Evolutionary conservation across 2,113 vertebrate species (phyloP).

Genomic region (Lepus timidus): DNA sequence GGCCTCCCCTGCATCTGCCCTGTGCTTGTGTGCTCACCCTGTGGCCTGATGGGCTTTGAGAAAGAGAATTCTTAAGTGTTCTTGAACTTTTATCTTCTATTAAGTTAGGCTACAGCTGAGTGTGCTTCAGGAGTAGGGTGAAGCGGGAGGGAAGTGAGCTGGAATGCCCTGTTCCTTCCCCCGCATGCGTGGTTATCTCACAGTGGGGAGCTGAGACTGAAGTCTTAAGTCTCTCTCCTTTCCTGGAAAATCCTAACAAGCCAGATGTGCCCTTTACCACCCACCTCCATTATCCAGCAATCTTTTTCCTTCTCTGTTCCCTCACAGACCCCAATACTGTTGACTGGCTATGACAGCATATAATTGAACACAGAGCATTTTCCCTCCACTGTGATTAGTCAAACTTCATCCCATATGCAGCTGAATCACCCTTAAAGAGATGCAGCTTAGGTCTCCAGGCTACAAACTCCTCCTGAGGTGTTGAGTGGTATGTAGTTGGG

Average conservation of each 20-base stretch:
- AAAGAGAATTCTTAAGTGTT: not conserved
- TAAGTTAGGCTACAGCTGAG: not conserved
- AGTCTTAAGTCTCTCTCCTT: constrained; percentile 59
- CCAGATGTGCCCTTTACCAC: constrained; percentile 77
- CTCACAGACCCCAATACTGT: constrained; percentile 72
- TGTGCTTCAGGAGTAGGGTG: constrained; percentile 26
- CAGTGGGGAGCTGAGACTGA: constrained; percentile 50
- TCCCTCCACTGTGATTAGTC: constrained; percentile 85
- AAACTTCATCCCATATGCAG: constrained; percentile 80
- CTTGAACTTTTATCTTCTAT: not conserved
- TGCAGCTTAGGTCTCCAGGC: constrained; percentile 81
- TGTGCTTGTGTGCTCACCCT: not conserved
- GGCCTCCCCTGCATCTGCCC: not conserved
- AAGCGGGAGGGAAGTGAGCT: not conserved
- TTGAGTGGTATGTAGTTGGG: constrained; percentile 78
- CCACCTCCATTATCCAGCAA: constrained; percentile 66
- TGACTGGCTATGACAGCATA: constrained; percentile 81
- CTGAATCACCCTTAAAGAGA: constrained; percentile 84
- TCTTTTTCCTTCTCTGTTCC: constrained; percentile 59
- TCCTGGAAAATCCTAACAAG: constrained; percentile 65
- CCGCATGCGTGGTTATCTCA: constrained; percentile 18
- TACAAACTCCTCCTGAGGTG: constrained; percentile 64
- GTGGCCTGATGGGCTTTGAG: not conserved
- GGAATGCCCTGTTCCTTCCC: not conserved
- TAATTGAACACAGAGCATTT: constrained; percentile 85